Percentiles rank a stretch among this genome's conserved stretches.
These are phyloP conservation scores for Pteromalus puparum DNA, from an alignment of 1,140 invertebrate species.

Conservation along the genomic window DNA sequence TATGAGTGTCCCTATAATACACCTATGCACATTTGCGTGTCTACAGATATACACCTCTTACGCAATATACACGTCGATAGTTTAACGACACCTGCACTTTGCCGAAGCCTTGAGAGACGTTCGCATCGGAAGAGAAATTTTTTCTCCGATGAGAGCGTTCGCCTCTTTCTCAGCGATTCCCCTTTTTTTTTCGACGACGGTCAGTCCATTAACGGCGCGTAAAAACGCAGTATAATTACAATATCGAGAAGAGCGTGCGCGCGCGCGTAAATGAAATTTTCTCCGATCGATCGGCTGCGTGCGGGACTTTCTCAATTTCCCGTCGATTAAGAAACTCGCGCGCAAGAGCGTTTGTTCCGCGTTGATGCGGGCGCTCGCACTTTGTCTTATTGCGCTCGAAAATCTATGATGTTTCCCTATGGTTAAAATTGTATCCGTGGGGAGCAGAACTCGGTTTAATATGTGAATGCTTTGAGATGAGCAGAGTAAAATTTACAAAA, in stretches of 20 bases:
- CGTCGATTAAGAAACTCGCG: conserved; percentile 36
- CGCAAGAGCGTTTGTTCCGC: background rate
- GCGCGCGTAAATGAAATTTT: conserved; percentile 37
- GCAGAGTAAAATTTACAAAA: no score
- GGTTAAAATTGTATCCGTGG: background rate
- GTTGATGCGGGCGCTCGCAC: background rate
- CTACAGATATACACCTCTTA: background rate
- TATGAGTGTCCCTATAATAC: background rate
- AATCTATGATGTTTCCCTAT: background rate
- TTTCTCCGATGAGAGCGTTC: conserved; percentile 6
- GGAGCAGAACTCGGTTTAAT: background rate
- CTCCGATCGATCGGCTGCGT: conserved; percentile 10
- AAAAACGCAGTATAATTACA: conserved; percentile 36
- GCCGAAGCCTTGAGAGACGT: background rate
- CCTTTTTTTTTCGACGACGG: background rate
- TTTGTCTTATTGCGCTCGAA: conserved; percentile 9
- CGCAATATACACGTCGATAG: background rate
- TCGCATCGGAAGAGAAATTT: background rate
- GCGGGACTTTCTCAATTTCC: conserved; percentile 43
- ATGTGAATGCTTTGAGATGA: no score
- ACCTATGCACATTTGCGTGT: background rate
- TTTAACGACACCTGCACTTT: conserved; percentile 13
- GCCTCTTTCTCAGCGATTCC: background rate
- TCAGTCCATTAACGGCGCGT: conserved; percentile 6
- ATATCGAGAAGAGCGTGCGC: conserved; percentile 16